Base-by-base conservation (phyloP, 2,888 invertebrate species). In the Hirudinaria manillensis region DNA sequence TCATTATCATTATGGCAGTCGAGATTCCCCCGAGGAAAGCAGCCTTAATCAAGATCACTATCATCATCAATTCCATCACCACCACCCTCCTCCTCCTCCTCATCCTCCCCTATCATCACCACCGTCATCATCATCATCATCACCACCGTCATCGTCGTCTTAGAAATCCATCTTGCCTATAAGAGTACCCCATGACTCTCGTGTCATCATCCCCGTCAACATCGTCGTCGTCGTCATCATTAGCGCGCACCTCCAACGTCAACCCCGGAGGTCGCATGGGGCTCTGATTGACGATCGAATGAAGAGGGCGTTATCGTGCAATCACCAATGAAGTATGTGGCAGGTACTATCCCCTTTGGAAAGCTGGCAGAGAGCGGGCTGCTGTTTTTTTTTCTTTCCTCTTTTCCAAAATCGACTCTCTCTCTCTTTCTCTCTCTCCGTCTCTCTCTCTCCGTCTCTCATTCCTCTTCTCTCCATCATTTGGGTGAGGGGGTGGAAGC, bases 271-370 rank as follows among this genome's bases (percentile, higher is more conserved):
- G 61, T 7, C 61, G n/a, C 61, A 61, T 19, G 24, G 61, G 24
- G 7, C 24, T n/a, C 4, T 27, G 24, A 61, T 61, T 7, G 61
- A 61, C 29, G 61, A n/a, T n/a, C 29, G 61, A 29, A 45, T 45
- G 24, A 61, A 61, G 61, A 19, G 21, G 24, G 29, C 61, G 61
- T 61, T 61, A 61, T 61, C 61, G 29, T 61, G 61, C 61, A 24
- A 61, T 61, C 61, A 21, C 61, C 61, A 29, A 61, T 61, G 61
- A 61, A n/a, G 24, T 7, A 61, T 29, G 29, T 27, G 24, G 29
- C 61, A 24, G 2, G 0, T 24, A 10, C 24, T 10, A 45, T 45
- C 51, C 51, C 24, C 2, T 45, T 51, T 45, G 34, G n/a, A 24
- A 10, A 21, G 16, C 72, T 72, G 6, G 34, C 70, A 32, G n/a